A percentile compares a stretch with the other conserved stretches of the same genome.
Evolutionary conservation across 2,888 invertebrate genomes (phyloP).

Genomic region (Gonocerus acuteangulatus): DNA sequence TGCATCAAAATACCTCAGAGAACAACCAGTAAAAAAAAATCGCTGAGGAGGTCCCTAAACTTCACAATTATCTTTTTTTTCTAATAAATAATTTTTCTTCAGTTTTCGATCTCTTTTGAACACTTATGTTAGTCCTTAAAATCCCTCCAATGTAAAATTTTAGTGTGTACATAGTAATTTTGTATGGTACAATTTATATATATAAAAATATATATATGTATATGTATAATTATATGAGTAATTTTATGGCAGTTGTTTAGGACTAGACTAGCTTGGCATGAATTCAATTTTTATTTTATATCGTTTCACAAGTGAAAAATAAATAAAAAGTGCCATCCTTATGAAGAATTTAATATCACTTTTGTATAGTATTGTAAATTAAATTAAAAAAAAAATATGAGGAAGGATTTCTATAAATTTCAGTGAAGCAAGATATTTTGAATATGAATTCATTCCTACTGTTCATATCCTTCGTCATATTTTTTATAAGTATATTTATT

Average conservation of each 20-base stretch:
- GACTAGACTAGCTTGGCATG: conserved; percentile 19
- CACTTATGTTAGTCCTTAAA: conserved; percentile 31
- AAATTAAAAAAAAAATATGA: conserved; percentile 11
- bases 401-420: conserved; percentile 6
- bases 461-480: conserved; percentile 1
- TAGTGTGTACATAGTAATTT: conserved; percentile 34
- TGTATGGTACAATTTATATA: conserved; percentile 29
- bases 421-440: neutral
- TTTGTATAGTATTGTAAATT: conserved; percentile 15
- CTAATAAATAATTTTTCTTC: no score
- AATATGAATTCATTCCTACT: neutral
- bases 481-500: neutral
- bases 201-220: conserved; percentile 22
- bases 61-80: no score
- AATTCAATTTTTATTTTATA: conserved; percentile 7
- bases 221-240: conserved; percentile 16
- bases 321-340: conserved; percentile 14
- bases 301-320: neutral
- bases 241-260: conserved; percentile 22
- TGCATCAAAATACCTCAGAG: no score
- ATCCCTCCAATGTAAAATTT: conserved; percentile 34
- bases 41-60: no score
- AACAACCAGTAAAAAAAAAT: no score
- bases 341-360: conserved; percentile 19
- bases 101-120: conserved; percentile 18